Evolutionary conservation across 2,888 invertebrate species (phyloP), one percentile per base, ranked within the genome.

Genomic region (Apodemia mormo): DNA sequence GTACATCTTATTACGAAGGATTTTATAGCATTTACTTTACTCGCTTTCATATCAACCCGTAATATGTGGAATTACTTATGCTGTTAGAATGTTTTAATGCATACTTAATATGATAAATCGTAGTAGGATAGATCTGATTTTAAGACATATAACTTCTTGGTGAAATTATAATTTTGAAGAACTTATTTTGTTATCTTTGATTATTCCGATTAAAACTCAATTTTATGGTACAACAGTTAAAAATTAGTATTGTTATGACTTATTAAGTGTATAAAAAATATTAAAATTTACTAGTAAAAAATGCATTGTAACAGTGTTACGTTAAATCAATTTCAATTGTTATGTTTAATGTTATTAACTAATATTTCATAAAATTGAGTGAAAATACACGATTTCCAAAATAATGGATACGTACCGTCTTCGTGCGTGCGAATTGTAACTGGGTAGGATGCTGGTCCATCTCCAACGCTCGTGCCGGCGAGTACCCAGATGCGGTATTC

Each of bases 401-500:
- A 64, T 37, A 64, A 64, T 64, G n/a, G 89, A 89, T 87, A 97
- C 98, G 96, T 98, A 99, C 99, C 99, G 96, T 98, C 99, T 96
- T 99, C 99, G 88, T 97, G 97, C 79, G 99, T 99, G 94, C 97
- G 96, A 82, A 98, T 96, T 83, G 96, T 96, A 94, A 98, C 96
- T 76, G 98, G 98, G 92, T 96, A 96, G 80, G 98, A 98, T 82
- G 96, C 95, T 76, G 97, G 99, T 75, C 99, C 99, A 92, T 98
- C 98, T 85, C 99, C 99, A 79, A 99, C 98, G 83, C 96, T 96
- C 81, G 99, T 99, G 84, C 98, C 98, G 76, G 99, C 99, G 80
- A 98, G 94, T 83, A 99, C 97, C 98, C 98, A 98, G 84, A 99
- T 96, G 89, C 98, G 96, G 95, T 99, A 99, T 90, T 97, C 96